Conservation (phyloP, 2,888 invertebrate species). For the Griposia aprilina region DNA sequence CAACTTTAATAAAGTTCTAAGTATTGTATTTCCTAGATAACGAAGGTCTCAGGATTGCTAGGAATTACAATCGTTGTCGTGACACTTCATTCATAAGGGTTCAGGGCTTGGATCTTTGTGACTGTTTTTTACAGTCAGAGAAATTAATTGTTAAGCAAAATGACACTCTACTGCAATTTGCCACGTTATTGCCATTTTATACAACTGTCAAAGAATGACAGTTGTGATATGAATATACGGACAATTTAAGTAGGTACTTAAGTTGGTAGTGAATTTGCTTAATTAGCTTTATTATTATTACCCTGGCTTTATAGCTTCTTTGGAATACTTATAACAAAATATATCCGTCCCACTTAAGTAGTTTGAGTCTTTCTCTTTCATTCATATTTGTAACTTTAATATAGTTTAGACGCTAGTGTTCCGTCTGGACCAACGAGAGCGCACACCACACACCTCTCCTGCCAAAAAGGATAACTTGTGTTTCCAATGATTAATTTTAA, state of each 20-base stretch:
- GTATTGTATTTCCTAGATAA: slow-evolving; percentile 24
- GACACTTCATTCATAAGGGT: not conserved
- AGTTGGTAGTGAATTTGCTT: not conserved
- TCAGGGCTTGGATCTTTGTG: not conserved
- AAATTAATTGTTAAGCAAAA: not conserved
- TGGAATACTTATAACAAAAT: too few relatives aligned
- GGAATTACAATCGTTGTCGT: slow-evolving; percentile 17
- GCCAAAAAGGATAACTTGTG: too few relatives aligned
- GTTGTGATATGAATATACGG: not conserved
- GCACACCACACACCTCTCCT: too few relatives aligned
- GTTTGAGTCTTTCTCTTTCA: too few relatives aligned
- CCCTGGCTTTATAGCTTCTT: too few relatives aligned
- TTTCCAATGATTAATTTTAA: too few relatives aligned
- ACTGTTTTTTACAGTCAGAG: not conserved
- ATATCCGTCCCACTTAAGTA: too few relatives aligned
- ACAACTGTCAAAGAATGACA: not conserved
- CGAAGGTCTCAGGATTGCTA: slow-evolving; percentile 45
- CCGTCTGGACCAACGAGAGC: too few relatives aligned
- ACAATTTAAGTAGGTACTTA: too few relatives aligned
- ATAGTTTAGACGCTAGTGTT: too few relatives aligned
- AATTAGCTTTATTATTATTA: too few relatives aligned
- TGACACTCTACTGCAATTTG: not conserved
- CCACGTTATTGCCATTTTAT: not conserved
- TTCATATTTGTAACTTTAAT: too few relatives aligned
- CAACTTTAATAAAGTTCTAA: slow-evolving; percentile 7